These are phyloP conservation scores for Cheilosia vulpina DNA, from an alignment of 2,888 invertebrate genomes.

Conservation along the genomic window DNA sequence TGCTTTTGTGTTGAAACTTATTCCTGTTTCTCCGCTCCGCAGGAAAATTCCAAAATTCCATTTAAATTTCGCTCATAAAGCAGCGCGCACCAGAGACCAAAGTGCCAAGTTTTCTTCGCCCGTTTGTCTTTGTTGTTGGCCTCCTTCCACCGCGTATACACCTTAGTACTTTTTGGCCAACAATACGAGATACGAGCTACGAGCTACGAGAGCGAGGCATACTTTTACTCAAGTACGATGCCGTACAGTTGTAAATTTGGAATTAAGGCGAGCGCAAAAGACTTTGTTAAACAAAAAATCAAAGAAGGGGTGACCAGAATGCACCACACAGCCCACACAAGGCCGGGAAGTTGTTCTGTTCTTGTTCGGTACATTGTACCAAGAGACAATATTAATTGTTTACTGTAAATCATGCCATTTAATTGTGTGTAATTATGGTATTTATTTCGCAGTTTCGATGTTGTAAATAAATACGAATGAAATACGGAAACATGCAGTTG, in stretches of 20 bases:
- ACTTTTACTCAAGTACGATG: conserved; percentile 63
- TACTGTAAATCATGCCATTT: conserved; percentile 74
- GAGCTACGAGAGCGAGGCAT: conserved; percentile 18
- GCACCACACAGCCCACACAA: too few species aligned
- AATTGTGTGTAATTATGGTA: conserved; percentile 75
- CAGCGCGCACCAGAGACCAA: conserved; percentile 33
- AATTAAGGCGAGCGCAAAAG: conserved; percentile 72
- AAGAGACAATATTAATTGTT: conserved; percentile 73
- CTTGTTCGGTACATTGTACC: conserved; percentile 59
- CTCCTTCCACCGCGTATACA: conserved; percentile 13
- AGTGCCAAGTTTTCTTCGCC: conserved; percentile 68
- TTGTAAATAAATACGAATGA: conserved; percentile 75
- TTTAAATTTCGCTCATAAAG: conserved; percentile 71
- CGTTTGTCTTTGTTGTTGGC: conserved; percentile 54
- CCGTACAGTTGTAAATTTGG: conserved; percentile 64
- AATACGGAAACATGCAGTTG: conserved; percentile 73
- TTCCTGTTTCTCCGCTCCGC: not conserved
- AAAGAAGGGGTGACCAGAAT: not conserved
- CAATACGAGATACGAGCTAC: not conserved
- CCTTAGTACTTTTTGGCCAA: conserved; percentile 49
- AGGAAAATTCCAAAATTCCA: conserved; percentile 63
- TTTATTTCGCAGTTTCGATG: conserved; percentile 73
- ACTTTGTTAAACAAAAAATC: conserved; percentile 41
- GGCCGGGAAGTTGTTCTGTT: conserved; percentile 4
- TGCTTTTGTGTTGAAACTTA: conserved; percentile 53